Evolutionary conservation across 2,888 invertebrate genomes (phyloP).

Genomic region (Amblyjoppa proteus): DNA sequence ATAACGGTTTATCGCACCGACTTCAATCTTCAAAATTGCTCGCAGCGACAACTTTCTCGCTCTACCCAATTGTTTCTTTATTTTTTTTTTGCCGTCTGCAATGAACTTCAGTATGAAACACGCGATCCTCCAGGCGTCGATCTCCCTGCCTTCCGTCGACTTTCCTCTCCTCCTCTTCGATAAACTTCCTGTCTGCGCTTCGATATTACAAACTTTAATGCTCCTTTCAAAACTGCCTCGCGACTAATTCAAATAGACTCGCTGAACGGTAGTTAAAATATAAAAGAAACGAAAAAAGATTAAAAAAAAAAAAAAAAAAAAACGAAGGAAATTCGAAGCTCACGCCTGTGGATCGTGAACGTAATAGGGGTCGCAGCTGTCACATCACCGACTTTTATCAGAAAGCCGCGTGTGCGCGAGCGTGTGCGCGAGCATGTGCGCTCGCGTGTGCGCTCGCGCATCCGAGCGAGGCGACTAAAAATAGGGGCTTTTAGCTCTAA

Average conservation of each 20-base stretch:
- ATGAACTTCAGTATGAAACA: background rate
- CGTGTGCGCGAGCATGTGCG: slow-evolving; percentile 11
- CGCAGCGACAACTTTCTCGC: background rate
- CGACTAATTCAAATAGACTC: slow-evolving; percentile 6
- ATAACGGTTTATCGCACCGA: no score
- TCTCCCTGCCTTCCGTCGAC: background rate
- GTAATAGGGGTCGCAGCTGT: slow-evolving; percentile 62
- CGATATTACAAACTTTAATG: background rate
- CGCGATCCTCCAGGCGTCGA: background rate
- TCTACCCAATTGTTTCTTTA: background rate
- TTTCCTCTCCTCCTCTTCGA: background rate
- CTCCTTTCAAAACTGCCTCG: background rate
- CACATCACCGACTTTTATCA: slow-evolving; percentile 64
- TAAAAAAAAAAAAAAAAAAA: background rate
- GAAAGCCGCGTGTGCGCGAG: slow-evolving; percentile 51
- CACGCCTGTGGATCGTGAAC: slow-evolving; percentile 10
- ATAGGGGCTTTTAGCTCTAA: slow-evolving; percentile 66
- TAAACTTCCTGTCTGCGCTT: background rate
- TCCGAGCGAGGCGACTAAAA: slow-evolving; percentile 54
- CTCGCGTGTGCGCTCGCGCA: background rate
- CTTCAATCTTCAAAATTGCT: background rate
- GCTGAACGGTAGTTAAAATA: background rate
- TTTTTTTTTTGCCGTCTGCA: background rate
- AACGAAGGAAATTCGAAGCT: slow-evolving; percentile 10
- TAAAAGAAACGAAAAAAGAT: background rate